Percentiles rank a stretch among this genome's conserved stretches.
Evolutionary conservation across 2,113 vertebrate genomes (phyloP).

Genomic region (Daubentonia madagascariensis): DNA sequence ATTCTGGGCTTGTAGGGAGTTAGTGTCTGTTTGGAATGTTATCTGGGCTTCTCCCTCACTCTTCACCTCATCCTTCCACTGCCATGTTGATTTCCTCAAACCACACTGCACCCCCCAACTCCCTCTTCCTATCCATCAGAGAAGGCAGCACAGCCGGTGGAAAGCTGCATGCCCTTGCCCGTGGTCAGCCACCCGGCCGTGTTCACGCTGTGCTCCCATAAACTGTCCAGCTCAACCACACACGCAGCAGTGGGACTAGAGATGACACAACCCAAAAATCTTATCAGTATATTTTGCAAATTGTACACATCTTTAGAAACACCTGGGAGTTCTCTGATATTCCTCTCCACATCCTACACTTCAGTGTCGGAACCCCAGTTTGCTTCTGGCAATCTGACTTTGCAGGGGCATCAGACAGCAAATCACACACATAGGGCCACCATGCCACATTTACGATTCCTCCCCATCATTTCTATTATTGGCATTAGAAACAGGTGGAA

Average conservation of each 20-base stretch:
- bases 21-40: fast-evolving
- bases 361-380: neutral
- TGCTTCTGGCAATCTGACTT: neutral
- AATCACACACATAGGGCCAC: neutral
- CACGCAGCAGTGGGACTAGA: neutral
- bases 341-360: neutral
- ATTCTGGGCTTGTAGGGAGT: neutral
- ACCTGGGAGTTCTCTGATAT: neutral
- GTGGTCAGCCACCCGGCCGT: neutral
- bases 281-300: neutral
- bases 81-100: neutral
- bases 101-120: too few relatives aligned
- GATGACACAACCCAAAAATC: neutral
- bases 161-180: neutral
- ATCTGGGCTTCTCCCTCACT: neutral
- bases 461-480: neutral
- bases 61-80: neutral
- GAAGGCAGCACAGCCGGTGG: neutral
- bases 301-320: neutral
- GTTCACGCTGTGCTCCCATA: too few relatives aligned
- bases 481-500: neutral
- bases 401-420: neutral
- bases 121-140: neutral
- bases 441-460: neutral
- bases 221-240: neutral